Percentiles rank a stretch among this genome's conserved stretches.
Conservation (phyloP, 2,113 vertebrate species). For the Marmota monax region DNA sequence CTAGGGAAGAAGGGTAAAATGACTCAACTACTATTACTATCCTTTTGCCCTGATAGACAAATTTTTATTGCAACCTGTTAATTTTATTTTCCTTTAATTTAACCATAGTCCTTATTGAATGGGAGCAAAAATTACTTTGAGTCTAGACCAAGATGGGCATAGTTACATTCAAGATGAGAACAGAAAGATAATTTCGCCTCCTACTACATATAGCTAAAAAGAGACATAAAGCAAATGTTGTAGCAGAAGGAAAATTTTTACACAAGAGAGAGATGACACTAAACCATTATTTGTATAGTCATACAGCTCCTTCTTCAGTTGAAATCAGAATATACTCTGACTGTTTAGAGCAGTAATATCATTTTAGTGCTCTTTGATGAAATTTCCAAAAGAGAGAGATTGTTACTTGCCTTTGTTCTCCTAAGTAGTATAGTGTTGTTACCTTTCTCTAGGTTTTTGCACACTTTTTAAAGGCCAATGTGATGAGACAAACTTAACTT, state of each 20-base stretch:
- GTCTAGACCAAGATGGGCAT: not conserved
- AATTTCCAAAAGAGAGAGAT: not conserved
- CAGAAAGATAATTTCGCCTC: not conserved
- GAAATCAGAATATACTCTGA: not conserved
- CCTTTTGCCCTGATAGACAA: conserved; percentile 10
- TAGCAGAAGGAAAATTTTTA: not conserved
- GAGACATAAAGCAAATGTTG: not conserved
- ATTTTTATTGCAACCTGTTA: not conserved
- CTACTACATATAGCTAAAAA: not conserved
- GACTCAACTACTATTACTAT: not conserved
- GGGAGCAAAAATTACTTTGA: not conserved
- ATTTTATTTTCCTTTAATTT: conserved; percentile 34
- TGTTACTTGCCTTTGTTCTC: not conserved
- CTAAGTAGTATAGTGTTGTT: not conserved
- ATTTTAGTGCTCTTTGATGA: not conserved
- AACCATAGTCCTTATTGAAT: not conserved
- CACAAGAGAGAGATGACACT: too few species aligned
- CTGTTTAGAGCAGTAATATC: not conserved
- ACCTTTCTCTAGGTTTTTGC: not conserved
- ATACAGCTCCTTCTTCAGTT: not conserved
- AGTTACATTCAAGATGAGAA: not conserved
- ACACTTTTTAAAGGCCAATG: not conserved
- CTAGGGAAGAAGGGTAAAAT: conserved; percentile 23
- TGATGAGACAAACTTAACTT: conserved; percentile 1
- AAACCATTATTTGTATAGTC: not conserved